A percentile compares a stretch with the other conserved stretches of the same genome.
Evolutionary conservation across 2,888 invertebrate species (phyloP).

Genomic region (Pegoplata infirma): DNA sequence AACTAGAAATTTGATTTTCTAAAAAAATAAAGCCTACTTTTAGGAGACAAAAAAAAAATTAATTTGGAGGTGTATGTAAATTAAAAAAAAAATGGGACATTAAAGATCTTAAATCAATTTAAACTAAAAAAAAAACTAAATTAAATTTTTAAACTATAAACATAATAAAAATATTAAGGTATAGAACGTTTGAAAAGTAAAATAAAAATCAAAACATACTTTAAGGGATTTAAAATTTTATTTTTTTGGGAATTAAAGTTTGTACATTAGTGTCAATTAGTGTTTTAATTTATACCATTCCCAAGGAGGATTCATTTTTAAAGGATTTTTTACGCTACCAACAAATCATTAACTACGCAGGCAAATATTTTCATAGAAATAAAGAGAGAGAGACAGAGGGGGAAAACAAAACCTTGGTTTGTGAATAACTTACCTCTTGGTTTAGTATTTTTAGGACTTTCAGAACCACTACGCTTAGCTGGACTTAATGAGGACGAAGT

Average conservation of each 20-base stretch:
- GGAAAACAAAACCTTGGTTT: background rate
- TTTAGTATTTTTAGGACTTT: constrained; percentile 86
- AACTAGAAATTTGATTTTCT: too few species aligned
- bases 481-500: constrained; percentile 91
- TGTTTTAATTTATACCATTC: constrained; percentile 22
- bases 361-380: constrained; percentile 33
- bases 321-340: constrained; percentile 50
- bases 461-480: constrained; percentile 90
- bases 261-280: constrained; percentile 17
- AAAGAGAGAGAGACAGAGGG: background rate
- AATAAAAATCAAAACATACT: background rate
- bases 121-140: background rate
- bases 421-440: constrained; percentile 84
- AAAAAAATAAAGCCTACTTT: too few species aligned
- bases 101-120: too few species aligned
- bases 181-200: background rate
- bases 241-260: background rate
- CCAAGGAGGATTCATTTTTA: constrained; percentile 14
- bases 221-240: background rate
- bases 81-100: too few species aligned
- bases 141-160: background rate
- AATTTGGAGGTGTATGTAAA: too few species aligned
- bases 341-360: constrained; percentile 66
- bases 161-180: background rate
- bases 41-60: too few species aligned